Conservation (phyloP, 1,140 invertebrate genomes). For the Brachionus rubens region DNA sequence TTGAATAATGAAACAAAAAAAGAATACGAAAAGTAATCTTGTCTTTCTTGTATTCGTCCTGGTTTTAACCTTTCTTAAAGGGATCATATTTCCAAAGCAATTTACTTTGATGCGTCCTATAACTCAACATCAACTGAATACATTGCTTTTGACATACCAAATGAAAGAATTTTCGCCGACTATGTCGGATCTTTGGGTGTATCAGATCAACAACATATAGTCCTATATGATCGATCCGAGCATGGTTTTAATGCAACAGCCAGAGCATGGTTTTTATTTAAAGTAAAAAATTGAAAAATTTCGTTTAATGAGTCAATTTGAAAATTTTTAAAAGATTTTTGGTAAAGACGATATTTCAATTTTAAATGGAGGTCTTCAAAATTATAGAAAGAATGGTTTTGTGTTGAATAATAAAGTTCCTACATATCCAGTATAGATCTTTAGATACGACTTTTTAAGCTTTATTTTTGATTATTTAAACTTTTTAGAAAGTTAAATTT, state of each 20-base stretch:
- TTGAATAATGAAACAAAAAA: background rate
- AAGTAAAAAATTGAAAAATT: constrained; percentile 45
- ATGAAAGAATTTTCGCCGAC: constrained; percentile 48
- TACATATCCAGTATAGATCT: background rate
- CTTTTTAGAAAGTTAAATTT: constrained; percentile 45
- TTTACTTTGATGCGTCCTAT: constrained; percentile 49
- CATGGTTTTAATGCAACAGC: constrained; percentile 49
- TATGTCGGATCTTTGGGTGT: constrained; percentile 48
- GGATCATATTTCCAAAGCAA: constrained; percentile 50
- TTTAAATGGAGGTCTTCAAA: constrained; percentile 50
- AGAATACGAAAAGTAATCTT: background rate
- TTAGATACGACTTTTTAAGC: background rate
- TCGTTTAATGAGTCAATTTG: background rate
- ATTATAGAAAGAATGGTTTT: constrained; percentile 45
- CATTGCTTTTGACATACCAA: constrained; percentile 49
- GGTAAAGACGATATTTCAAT: constrained; percentile 49
- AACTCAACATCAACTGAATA: constrained; percentile 46
- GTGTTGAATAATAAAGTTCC: background rate
- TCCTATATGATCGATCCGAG: constrained; percentile 49
- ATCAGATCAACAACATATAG: constrained; percentile 47
- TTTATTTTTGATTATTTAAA: background rate
- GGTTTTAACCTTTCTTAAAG: constrained; percentile 24
- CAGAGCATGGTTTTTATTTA: constrained; percentile 51
- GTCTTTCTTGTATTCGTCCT: background rate
- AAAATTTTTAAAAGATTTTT: constrained; percentile 47